These are phyloP conservation scores for Myopa tessellatipennis DNA, from an alignment of 2,888 invertebrate genomes.

Conservation along the genomic window DNA sequence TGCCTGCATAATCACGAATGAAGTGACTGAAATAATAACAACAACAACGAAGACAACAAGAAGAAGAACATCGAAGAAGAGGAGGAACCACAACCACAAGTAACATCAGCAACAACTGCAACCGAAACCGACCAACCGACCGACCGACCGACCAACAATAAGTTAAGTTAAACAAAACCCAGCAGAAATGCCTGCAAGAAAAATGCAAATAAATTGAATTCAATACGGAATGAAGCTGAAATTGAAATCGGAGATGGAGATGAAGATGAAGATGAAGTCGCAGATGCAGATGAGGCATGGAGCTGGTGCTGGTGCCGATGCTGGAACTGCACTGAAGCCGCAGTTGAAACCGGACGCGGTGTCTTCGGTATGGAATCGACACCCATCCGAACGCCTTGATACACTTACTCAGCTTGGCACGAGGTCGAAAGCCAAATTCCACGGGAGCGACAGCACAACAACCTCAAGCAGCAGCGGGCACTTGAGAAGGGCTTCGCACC, in stretches of 20 bases:
- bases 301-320: background rate
- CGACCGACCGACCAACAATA: background rate
- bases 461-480: too few species aligned
- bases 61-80: too few species aligned
- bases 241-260: conserved; percentile 31
- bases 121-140: background rate
- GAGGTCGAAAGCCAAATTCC: conserved; percentile 24
- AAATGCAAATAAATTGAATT: conserved; percentile 35
- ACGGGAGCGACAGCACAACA: background rate
- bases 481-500: too few species aligned
- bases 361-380: background rate
- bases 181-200: conserved; percentile 25
- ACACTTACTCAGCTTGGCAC: conserved; percentile 17
- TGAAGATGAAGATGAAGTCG: conserved; percentile 3
- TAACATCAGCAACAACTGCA: background rate
- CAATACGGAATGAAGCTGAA: conserved; percentile 12
- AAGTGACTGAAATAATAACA: background rate
- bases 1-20: background rate
- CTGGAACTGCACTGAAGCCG: background rate
- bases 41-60: background rate
- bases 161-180: background rate
- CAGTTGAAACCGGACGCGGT: too few species aligned
- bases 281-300: conserved; percentile 7
- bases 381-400: conserved; percentile 12
- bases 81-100: background rate